phyloP scores from a whole-genome alignment of 2,888 invertebrate species.

The Cheilosia impressa region DNA sequence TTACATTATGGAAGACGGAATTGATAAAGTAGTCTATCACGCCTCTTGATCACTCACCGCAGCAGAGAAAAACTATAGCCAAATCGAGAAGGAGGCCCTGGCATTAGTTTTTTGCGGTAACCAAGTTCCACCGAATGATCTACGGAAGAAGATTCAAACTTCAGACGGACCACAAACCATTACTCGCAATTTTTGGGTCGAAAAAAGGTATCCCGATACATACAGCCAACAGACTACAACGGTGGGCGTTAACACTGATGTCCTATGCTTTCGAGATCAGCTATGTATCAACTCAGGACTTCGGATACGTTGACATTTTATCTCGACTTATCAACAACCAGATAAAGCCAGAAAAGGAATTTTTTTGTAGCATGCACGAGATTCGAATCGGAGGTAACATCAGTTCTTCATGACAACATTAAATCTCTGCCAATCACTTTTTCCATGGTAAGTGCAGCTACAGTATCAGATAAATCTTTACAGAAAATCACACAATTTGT shows the following conservation, averaged over 20 bases:
- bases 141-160: slow-evolving; percentile 24
- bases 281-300: slow-evolving; percentile 50
- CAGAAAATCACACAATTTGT: neutral
- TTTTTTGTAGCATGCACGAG: slow-evolving; percentile 6
- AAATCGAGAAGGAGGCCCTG: slow-evolving; percentile 45
- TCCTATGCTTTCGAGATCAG: neutral
- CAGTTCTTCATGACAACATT: slow-evolving; percentile 5
- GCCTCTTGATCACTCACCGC: slow-evolving; percentile 7
- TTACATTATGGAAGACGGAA: neutral
- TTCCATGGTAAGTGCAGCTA: no score
- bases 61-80: slow-evolving; percentile 47
- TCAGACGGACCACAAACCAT: slow-evolving; percentile 81
- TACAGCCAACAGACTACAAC: slow-evolving; percentile 73
- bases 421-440: neutral
- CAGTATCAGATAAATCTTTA: neutral
- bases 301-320: slow-evolving; percentile 59
- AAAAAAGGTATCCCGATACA: slow-evolving; percentile 76
- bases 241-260: slow-evolving; percentile 77
- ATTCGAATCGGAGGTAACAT: slow-evolving; percentile 6
- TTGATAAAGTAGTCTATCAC: slow-evolving; percentile 1
- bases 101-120: slow-evolving; percentile 5
- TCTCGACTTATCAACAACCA: slow-evolving; percentile 57
- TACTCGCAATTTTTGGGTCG: slow-evolving; percentile 79
- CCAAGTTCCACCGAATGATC: slow-evolving; percentile 8
- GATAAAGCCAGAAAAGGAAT: slow-evolving; percentile 30